These are phyloP conservation scores for Teinopalpus imperialis DNA, from an alignment of 2,888 invertebrate genomes.

Conservation along the genomic window DNA sequence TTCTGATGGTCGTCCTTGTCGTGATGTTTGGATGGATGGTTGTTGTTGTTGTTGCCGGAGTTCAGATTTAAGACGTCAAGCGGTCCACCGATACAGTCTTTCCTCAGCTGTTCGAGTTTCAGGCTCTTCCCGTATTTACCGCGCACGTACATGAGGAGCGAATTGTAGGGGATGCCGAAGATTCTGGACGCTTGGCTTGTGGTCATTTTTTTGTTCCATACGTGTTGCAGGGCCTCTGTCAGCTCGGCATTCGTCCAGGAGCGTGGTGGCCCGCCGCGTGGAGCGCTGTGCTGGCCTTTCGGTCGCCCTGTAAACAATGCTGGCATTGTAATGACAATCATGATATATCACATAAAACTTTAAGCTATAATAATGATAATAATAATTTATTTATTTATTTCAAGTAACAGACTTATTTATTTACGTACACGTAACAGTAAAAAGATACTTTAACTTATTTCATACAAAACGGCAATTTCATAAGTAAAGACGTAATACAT, in stretches of 20 bases:
- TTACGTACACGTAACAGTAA: too few relatives aligned
- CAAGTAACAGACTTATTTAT: too few relatives aligned
- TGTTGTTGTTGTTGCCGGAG: slow-evolving; percentile 83
- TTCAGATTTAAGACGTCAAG: slow-evolving; percentile 87
- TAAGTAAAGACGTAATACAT: too few relatives aligned
- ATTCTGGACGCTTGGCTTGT: slow-evolving; percentile 95
- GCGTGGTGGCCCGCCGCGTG: slow-evolving; percentile 93
- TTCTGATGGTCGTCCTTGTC: slow-evolving; percentile 79
- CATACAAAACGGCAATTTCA: too few relatives aligned
- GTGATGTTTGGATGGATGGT: slow-evolving; percentile 78
- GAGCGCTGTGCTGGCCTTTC: slow-evolving; percentile 95
- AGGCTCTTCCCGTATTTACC: slow-evolving; percentile 96
- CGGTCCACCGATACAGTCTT: slow-evolving; percentile 93
- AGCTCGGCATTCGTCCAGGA: slow-evolving; percentile 96
- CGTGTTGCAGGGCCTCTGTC: slow-evolving; percentile 94
- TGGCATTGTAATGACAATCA: too few relatives aligned
- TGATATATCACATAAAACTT: too few relatives aligned
- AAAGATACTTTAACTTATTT: too few relatives aligned
- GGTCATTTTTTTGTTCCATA: slow-evolving; percentile 98
- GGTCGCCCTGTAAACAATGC: slow-evolving; percentile 86
- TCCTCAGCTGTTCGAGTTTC: slow-evolving; percentile 92
- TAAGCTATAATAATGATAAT: too few relatives aligned
- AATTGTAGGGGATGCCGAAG: slow-evolving; percentile 97
- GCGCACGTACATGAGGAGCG: slow-evolving; percentile 94
- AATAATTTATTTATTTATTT: too few relatives aligned